These are phyloP conservation scores for Erinaceus europaeus DNA, from an alignment of 2,113 vertebrate species.

Conservation along the genomic window DNA sequence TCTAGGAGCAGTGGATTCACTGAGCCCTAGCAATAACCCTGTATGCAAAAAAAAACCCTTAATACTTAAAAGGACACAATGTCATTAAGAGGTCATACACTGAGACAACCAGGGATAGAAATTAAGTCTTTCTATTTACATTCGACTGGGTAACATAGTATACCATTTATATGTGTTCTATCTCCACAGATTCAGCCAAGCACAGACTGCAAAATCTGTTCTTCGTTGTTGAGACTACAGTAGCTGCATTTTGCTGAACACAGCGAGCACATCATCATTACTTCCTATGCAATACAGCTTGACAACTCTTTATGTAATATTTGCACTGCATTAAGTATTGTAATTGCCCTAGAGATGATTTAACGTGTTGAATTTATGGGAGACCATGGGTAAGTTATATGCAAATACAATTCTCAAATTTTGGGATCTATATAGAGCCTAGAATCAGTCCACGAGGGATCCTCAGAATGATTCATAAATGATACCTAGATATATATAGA, in stretches of 20 bases:
- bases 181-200: not conserved
- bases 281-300: not conserved
- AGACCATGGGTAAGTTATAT: not conserved
- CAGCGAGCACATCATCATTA: not conserved
- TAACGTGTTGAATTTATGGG: not conserved
- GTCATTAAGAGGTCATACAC: too few relatives aligned
- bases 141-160: fast-evolving
- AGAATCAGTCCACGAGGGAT: too few relatives aligned
- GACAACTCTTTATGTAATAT: not conserved
- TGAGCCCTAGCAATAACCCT: too few relatives aligned
- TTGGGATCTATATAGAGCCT: too few relatives aligned
- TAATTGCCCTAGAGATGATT: not conserved
- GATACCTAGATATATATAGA: too few relatives aligned
- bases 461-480: too few relatives aligned
- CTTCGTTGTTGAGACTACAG: not conserved
- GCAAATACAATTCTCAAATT: too few relatives aligned
- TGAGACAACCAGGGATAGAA: too few relatives aligned
- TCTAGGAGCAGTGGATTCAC: too few relatives aligned
- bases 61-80: too few relatives aligned
- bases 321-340: not conserved
- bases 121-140: fast-evolving
- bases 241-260: not conserved
- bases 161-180: not conserved
- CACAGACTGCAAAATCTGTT: not conserved
- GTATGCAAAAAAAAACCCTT: too few relatives aligned